Evolutionary conservation across 2,113 vertebrate species (phyloP).

Genomic region (Myotis brandtii): DNA sequence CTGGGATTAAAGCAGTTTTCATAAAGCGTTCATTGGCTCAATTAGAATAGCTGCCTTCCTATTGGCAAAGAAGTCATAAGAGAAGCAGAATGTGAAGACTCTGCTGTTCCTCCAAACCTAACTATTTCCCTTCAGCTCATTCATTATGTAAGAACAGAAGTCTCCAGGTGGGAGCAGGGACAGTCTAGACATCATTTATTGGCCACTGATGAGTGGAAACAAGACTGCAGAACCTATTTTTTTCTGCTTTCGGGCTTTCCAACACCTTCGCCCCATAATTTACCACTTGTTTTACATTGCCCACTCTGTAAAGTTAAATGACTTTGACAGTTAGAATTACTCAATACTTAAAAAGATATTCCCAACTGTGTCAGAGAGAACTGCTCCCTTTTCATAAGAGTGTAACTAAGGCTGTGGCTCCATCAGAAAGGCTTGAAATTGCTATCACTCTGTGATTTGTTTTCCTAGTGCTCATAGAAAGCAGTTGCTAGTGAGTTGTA

Average conservation of each 20-base stretch:
- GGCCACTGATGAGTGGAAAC: constrained; percentile 77
- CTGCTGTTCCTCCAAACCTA: constrained; percentile 77
- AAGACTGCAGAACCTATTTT: constrained; percentile 74
- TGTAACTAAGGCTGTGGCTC: not conserved
- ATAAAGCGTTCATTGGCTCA: constrained; percentile 80
- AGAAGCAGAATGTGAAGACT: constrained; percentile 79
- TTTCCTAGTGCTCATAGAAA: not conserved
- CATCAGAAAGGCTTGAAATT: not conserved
- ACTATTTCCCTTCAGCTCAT: constrained; percentile 81
- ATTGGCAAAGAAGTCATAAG: constrained; percentile 78
- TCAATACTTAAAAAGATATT: constrained; percentile 37
- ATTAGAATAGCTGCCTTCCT: constrained; percentile 77
- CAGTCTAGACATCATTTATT: constrained; percentile 84
- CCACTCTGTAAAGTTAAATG: constrained; percentile 66
- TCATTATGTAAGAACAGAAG: constrained; percentile 80
- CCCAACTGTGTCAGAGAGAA: not conserved
- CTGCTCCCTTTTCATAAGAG: not conserved
- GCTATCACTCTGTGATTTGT: not conserved
- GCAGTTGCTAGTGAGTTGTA: not conserved
- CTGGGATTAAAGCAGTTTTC: constrained; percentile 80
- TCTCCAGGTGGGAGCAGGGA: constrained; percentile 77
- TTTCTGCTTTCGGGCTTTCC: constrained; percentile 38
- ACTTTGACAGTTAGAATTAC: constrained; percentile 61
- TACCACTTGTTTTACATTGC: constrained; percentile 70
- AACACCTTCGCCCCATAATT: constrained; percentile 36